phyloP scores from a whole-genome alignment of 92 coral and sea anemone genomes.

The Palythoa grandiflora region DNA sequence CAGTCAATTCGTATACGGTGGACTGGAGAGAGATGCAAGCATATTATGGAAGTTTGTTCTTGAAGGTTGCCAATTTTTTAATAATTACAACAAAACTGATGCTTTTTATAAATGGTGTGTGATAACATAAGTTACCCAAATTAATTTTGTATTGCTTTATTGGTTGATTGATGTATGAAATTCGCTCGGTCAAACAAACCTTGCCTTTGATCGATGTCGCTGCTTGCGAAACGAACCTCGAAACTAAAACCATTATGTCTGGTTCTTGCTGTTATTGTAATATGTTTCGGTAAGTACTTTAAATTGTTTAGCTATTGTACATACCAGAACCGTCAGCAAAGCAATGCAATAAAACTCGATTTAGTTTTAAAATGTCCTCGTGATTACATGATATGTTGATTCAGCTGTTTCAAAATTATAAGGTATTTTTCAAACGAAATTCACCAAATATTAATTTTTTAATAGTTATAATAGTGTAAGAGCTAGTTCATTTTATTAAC shows the following conservation, averaged over 20 bases:
- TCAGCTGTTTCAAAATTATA: too few relatives aligned
- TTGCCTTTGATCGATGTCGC: neutral
- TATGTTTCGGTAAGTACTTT: neutral
- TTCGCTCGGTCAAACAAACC: neutral
- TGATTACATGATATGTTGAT: too few relatives aligned
- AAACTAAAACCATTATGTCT: neutral
- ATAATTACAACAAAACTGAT: neutral
- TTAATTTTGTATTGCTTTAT: too few relatives aligned
- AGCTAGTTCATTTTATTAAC: too few relatives aligned
- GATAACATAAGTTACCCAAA: too few relatives aligned
- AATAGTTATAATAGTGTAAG: too few relatives aligned
- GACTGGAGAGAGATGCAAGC: slow-evolving; percentile 32
- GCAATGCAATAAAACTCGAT: too few relatives aligned
- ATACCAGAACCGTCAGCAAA: too few relatives aligned
- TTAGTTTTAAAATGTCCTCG: too few relatives aligned
- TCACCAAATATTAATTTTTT: too few relatives aligned
- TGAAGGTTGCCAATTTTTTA: neutral
- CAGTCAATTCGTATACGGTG: neutral
- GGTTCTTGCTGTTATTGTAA: neutral
- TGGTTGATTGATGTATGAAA: neutral
- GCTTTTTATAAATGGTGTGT: neutral
- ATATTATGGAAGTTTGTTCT: neutral
- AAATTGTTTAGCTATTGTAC: neutral
- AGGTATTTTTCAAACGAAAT: too few relatives aligned
- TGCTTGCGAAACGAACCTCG: neutral